Conservation (phyloP, 2,797 vertebrate species). For the Gymnopithys bicolor region DNA sequence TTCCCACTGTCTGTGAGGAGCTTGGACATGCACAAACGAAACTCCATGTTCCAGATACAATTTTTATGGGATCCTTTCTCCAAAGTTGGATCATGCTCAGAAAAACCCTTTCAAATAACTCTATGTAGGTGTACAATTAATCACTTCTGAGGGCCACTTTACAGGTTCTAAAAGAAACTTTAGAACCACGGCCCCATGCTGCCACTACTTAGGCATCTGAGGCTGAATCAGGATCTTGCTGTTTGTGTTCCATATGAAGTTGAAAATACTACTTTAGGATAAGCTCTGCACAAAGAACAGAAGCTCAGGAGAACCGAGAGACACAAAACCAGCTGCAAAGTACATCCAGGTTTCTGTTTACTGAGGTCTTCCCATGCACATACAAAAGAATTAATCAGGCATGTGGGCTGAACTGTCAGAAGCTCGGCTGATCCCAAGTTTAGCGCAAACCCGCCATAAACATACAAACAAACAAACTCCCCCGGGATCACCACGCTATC, state of each 20-base stretch:
- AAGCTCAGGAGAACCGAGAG: not conserved
- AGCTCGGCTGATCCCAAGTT: not conserved
- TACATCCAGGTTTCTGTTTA: not conserved
- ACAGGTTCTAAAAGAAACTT: not conserved
- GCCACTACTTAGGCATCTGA: not conserved
- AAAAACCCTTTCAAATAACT: not conserved
- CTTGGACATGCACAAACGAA: not conserved
- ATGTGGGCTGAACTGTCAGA: slow-evolving; percentile 4
- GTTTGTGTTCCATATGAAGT: not conserved
- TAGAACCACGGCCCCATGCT: not conserved
- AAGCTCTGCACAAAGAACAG: not conserved
- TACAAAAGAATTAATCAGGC: not conserved
- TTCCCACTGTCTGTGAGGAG: not conserved
- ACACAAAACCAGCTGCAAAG: not conserved
- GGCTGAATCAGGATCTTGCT: not conserved
- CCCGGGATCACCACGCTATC: not conserved
- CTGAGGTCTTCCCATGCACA: not conserved
- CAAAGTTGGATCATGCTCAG: not conserved
- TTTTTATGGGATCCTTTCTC: not conserved
- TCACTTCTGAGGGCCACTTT: not conserved
- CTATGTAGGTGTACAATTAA: not conserved
- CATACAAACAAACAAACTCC: accelerated
- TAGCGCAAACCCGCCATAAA: not conserved
- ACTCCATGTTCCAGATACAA: not conserved
- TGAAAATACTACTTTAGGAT: not conserved